Base-by-base conservation (phyloP, 2,797 vertebrate genomes). In the Enteromius argenteus region DNA sequence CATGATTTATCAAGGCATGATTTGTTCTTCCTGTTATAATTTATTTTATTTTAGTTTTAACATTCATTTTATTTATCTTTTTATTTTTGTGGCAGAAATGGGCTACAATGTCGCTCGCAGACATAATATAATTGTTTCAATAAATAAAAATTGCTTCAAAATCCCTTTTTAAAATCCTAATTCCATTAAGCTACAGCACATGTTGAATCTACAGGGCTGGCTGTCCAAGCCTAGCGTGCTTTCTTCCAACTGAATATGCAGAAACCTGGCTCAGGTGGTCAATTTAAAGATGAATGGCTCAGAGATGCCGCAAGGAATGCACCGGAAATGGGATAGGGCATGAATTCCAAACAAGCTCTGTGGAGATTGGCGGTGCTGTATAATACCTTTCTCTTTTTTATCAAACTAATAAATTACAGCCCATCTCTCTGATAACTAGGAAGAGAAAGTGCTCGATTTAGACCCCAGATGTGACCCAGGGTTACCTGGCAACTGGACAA, bases 401-500 rank as follows among this genome's bases (percentile, higher is more conserved):
- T 94, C 94, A 95, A 94, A 94, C 95, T 95, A 96, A 96, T 96
- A 95, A 96, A 96, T 96, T 95, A 95, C 95, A 94, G 94, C 94
- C 94, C 92, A 88, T 95, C 95, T 94, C 93, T 93, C 92, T 94
- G 93, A 95, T 95, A 95, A 95, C 81, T 81, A 86, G 81, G 69
- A 87, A 87, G 92, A 95, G 94, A 88, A 86, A 91, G 89, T 90
- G 87, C 94, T 92, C 93, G 92, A 94, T 92, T 92, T 93, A 92
- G 93, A 93, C 92, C 93, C 94, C 95, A 96, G 95, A 95, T 96
- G 95, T 96, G 95, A 95, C 95, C 95, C 95, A 94, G 94, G 93
- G 95, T 96, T 96, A 96, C 95, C 95, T 96, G 96, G 95, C 95
- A 96, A 96, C 95, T 95, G 95, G 95, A 96, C 94, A 94, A 94